Evolutionary conservation across 2,113 vertebrate genomes (phyloP), one percentile per base, ranked within the genome.

Genomic region (Spilogale gracilis): DNA sequence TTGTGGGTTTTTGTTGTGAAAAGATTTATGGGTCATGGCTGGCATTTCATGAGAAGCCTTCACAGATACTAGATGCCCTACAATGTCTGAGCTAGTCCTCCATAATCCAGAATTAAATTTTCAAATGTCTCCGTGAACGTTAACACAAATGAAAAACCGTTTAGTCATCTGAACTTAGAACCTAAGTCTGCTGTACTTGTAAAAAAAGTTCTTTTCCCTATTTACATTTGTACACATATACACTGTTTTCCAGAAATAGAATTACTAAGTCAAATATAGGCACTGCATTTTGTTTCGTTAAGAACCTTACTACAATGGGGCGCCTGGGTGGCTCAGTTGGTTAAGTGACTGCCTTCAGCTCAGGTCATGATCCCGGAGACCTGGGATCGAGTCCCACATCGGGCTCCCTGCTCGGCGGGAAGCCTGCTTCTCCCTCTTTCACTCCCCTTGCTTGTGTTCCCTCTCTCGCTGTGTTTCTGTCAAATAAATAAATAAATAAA

Each of bases 281-380:
- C 17, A 96, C 7, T 50, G 5, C 14, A 86, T 80, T 88, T 91
- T 97, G 71, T 95, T 94, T 93, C 65, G 78, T 74, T 96, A 96
- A 95, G 21, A 96, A 94, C 56, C 94, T 91, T 89, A 95, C 18
- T 8, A 58, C 58, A 69, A 58, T 38, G 38, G 38, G 38, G 38
- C 2, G 38, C 38, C 38, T 38, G 38, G 38, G 38, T 38, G 38
- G 38, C 38, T 38, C 38, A 38, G 38, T 38, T 38, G 38, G 38
- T 38, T 38, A 38, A 38, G 38, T 38, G 38, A 38, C 38, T 38
- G 38, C 38, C 38, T 38, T 38, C 38, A 38, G 38, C 38, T 38
- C 38, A 38, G 38, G 38, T 38, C 38, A 38, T 38, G 38, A 38
- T 38, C 38, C 38, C 38, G 38, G 38, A 38, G 38, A 38, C 38